These are phyloP conservation scores for Paragorgia papillata DNA, from an alignment of 92 coral and sea anemone species.

Conservation along the genomic window DNA sequence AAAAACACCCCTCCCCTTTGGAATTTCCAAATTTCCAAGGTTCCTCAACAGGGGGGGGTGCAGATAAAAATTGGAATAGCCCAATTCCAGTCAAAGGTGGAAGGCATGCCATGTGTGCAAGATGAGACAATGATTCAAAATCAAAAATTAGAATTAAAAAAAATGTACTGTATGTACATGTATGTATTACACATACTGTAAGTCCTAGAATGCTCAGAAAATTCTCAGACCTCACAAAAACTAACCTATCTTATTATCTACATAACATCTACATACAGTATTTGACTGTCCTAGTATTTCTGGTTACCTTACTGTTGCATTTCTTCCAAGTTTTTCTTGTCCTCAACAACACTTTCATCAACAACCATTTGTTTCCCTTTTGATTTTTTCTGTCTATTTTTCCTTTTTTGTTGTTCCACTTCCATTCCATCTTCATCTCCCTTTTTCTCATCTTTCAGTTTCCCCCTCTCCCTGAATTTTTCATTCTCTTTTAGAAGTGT, in stretches of 20 bases:
- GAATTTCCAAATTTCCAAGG: too few species aligned
- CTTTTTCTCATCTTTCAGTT: slow-evolving; percentile 36
- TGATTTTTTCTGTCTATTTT: slow-evolving; percentile 37
- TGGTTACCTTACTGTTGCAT: slow-evolving; percentile 21
- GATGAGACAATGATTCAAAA: slow-evolving; percentile 21
- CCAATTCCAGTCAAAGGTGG: slow-evolving; percentile 79
- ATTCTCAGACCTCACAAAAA: too few species aligned
- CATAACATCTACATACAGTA: too few species aligned
- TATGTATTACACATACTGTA: too few species aligned
- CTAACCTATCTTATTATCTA: too few species aligned
- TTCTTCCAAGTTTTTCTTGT: neutral
- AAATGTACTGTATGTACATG: too few species aligned
- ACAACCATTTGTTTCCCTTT: slow-evolving; percentile 47
- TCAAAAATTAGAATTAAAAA: too few species aligned
- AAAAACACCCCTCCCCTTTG: too few species aligned
- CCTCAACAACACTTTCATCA: neutral
- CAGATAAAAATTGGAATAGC: too few species aligned
- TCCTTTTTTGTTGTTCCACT: slow-evolving; percentile 41
- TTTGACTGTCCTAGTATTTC: too few species aligned
- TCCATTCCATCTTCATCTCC: slow-evolving; percentile 48
- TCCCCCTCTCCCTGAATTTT: slow-evolving; percentile 57
- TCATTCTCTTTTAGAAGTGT: slow-evolving; percentile 74
- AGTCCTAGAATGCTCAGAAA: too few species aligned
- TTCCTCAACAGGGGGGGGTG: too few species aligned
- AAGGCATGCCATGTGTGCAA: slow-evolving; percentile 78